phyloP scores from a whole-genome alignment of 2,113 vertebrate genomes.

The Pogonocichla stellata region DNA sequence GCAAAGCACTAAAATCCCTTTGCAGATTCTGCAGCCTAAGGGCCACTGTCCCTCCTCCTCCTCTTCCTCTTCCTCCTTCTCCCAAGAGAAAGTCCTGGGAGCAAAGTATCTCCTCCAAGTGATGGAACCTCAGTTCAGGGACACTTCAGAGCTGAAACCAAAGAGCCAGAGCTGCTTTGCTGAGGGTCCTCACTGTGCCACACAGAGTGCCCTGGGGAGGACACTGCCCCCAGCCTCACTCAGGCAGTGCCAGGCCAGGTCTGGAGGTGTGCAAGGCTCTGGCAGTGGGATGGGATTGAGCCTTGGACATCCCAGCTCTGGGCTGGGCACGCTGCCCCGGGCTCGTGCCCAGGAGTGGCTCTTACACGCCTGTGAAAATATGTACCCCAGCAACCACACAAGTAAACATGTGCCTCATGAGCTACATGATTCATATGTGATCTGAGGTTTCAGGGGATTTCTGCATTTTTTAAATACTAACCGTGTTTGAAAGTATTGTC shows the following conservation, averaged over 20 bases:
- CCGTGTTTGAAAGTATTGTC: background rate
- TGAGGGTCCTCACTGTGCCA: background rate
- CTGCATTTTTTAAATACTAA: constrained; percentile 42
- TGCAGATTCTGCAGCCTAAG: accelerated
- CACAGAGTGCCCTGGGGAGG: accelerated
- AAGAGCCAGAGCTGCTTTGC: background rate
- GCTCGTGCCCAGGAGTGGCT: accelerated
- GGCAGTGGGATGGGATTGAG: background rate
- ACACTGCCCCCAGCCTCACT: background rate
- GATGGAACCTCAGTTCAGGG: background rate
- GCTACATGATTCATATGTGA: constrained; percentile 36
- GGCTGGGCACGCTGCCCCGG: accelerated
- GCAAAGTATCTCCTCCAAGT: background rate
- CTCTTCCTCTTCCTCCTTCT: background rate
- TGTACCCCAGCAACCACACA: constrained; percentile 56
- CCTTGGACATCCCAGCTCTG: background rate
- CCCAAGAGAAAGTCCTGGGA: background rate
- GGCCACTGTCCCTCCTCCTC: background rate
- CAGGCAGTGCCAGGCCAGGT: background rate
- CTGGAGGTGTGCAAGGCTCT: background rate
- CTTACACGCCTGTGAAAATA: constrained; percentile 59
- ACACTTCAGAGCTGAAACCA: background rate
- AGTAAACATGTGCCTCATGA: constrained; percentile 67
- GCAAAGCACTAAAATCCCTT: background rate
- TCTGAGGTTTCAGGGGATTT: constrained; percentile 41